Conservation (phyloP, 2,113 vertebrate genomes). For the Zosterops japonicus region DNA sequence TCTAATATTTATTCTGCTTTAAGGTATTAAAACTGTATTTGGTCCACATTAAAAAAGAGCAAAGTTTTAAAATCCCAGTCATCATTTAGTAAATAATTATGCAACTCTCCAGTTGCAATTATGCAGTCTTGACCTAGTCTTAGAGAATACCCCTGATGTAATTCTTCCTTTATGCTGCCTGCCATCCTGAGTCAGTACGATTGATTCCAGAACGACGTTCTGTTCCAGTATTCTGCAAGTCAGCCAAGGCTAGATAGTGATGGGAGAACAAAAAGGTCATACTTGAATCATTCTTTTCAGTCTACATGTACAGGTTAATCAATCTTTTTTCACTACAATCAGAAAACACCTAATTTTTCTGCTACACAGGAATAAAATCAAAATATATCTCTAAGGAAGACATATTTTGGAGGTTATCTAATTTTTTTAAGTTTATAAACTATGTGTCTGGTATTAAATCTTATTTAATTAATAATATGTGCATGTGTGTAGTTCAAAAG, state of each 20-base stretch:
- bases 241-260: neutral
- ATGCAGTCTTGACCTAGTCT: neutral
- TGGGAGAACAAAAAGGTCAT: neutral
- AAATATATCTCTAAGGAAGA: neutral
- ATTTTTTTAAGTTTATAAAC: neutral
- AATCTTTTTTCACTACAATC: neutral
- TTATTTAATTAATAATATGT: neutral
- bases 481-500: neutral
- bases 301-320: neutral
- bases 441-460: neutral
- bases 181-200: neutral
- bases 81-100: neutral
- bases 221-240: neutral
- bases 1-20: neutral
- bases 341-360: neutral
- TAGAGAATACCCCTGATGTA: neutral
- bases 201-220: neutral
- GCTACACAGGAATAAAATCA: neutral
- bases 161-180: neutral
- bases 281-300: neutral
- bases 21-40: neutral
- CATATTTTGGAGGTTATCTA: neutral
- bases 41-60: neutral
- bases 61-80: neutral
- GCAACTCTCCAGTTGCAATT: neutral